phyloP scores from a whole-genome alignment of 2,888 invertebrate genomes.

The Odontothrips loti region DNA sequence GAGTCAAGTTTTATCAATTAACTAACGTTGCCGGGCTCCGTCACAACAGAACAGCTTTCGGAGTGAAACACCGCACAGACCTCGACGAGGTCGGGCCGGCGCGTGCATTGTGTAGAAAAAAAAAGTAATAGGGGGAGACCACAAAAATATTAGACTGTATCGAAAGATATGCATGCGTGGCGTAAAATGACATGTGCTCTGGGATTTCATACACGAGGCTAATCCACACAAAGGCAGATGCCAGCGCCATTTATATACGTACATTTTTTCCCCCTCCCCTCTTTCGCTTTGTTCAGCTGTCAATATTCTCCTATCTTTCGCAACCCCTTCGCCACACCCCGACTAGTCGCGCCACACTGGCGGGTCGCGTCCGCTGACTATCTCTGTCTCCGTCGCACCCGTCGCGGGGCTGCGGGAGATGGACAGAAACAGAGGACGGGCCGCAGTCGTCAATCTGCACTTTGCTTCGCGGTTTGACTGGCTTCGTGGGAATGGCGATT shows the following conservation, averaged over 20 bases:
- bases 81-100: no score
- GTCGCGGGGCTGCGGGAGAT: neutral
- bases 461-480: neutral
- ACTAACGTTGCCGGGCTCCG: no score
- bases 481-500: neutral
- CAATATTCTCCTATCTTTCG: conserved; percentile 10
- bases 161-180: no score
- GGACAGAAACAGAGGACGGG: neutral
- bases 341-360: neutral
- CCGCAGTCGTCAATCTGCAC: neutral
- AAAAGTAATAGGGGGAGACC: no score
- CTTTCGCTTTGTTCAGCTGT: conserved; percentile 12
- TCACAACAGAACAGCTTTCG: no score
- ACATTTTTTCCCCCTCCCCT: neutral
- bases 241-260: neutral
- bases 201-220: no score
- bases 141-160: no score
- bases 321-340: conserved; percentile 1
- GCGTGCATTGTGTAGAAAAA: no score
- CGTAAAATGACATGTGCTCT: no score
- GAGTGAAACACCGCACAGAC: no score
- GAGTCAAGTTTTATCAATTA: no score
- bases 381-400: neutral
- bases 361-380: neutral
- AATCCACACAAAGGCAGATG: no score